Percentiles rank a stretch among this genome's conserved stretches.
phyloP scores from a whole-genome alignment of 2,797 vertebrate genomes.

The Fundulus diaphanus region DNA sequence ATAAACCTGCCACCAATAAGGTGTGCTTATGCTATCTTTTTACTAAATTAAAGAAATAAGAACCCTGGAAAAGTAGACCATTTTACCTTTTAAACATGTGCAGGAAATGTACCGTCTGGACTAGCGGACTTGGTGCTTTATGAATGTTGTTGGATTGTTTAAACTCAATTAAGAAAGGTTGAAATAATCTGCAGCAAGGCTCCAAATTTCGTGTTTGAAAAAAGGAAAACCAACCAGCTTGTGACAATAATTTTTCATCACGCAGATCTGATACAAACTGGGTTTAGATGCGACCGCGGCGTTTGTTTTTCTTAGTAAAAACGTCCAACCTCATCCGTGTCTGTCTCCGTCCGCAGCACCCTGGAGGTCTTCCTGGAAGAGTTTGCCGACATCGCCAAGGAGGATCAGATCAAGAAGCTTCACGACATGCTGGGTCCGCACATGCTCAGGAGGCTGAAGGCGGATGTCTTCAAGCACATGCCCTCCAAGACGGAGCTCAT shows the following conservation, averaged over 20 bases:
- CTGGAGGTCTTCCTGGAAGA: slow-evolving; percentile 97
- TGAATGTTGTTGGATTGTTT: too few species aligned
- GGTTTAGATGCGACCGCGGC: not conserved
- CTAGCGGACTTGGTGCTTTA: too few species aligned
- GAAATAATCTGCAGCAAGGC: too few species aligned
- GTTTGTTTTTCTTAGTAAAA: not conserved
- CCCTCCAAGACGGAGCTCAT: slow-evolving; percentile 99
- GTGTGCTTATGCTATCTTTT: not conserved
- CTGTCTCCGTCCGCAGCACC: slow-evolving; percentile 78
- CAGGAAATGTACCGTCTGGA: too few species aligned
- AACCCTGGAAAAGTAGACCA: too few species aligned
- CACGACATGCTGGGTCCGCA: slow-evolving; percentile 98
- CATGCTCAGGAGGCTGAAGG: slow-evolving; percentile 97
- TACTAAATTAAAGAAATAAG: not conserved
- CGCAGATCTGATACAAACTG: not conserved
- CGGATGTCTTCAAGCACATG: slow-evolving; percentile 99
- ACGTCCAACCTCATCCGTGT: not conserved
- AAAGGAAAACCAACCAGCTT: not conserved
- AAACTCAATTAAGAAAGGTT: too few species aligned
- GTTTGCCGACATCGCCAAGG: slow-evolving; percentile 98
- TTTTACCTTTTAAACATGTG: too few species aligned
- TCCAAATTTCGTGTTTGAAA: not conserved
- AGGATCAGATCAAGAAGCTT: slow-evolving; percentile 99
- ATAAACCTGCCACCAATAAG: not conserved
- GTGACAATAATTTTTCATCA: not conserved